Conservation (phyloP, 2,888 invertebrate species). For the Synanthedon myopaeformis region DNA sequence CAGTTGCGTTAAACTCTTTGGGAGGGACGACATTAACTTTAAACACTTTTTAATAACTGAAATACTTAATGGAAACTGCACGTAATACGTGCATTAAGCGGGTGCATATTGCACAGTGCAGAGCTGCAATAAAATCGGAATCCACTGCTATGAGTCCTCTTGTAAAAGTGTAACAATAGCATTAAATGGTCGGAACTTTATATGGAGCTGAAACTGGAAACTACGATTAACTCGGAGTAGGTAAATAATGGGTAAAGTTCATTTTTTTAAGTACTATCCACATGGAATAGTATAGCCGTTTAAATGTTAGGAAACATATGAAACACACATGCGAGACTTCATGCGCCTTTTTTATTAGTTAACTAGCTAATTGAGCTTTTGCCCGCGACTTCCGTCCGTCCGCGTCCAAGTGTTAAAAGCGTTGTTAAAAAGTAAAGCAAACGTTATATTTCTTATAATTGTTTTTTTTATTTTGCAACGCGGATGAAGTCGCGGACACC, state of each 20-base stretch:
- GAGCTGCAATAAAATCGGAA: conserved; percentile 57
- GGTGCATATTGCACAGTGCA: conserved; percentile 35
- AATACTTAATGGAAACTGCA: not conserved
- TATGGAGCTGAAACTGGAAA: not conserved
- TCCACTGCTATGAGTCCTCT: conserved; percentile 42
- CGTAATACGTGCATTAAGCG: not conserved
- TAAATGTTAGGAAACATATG: too few relatives aligned
- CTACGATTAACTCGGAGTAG: not conserved
- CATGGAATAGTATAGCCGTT: too few relatives aligned
- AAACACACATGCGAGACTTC: too few relatives aligned
- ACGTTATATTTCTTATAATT: too few relatives aligned
- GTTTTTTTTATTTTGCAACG: too few relatives aligned
- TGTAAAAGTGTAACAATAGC: conserved; percentile 50
- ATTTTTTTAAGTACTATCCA: too few relatives aligned
- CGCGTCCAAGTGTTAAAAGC: too few relatives aligned
- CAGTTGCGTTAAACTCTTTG: not conserved
- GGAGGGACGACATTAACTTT: not conserved
- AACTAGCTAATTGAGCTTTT: too few relatives aligned
- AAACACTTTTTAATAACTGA: not conserved
- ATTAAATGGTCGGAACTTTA: conserved; percentile 23
- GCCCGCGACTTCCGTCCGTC: too few relatives aligned
- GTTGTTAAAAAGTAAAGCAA: too few relatives aligned
- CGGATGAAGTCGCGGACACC: too few relatives aligned
- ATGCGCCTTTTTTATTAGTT: too few relatives aligned
- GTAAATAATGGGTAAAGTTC: not conserved